phyloP scores from a whole-genome alignment of 2,888 invertebrate species.

The Villa cingulata region DNA sequence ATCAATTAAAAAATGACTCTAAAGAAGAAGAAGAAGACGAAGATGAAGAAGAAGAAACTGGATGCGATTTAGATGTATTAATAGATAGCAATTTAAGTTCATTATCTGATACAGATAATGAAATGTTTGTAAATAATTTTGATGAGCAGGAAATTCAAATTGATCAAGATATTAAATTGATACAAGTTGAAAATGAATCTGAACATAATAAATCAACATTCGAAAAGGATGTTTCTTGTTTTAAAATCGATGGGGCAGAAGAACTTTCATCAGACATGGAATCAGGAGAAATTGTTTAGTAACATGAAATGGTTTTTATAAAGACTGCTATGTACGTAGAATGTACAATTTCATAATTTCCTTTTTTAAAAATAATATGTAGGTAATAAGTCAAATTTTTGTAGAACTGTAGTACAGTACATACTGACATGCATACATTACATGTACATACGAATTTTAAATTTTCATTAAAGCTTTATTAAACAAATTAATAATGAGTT shows the following conservation, averaged over 20 bases:
- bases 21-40: background rate
- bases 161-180: background rate
- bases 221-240: slow-evolving; percentile 2
- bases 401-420: no score
- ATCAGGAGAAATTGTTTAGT: slow-evolving; percentile 23
- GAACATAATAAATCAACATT: background rate
- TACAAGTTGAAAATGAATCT: no score
- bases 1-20: background rate
- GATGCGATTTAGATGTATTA: background rate
- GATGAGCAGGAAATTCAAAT: no score
- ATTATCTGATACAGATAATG: slow-evolving; percentile 13
- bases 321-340: no score
- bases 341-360: no score
- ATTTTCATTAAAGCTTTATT: no score
- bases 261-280: slow-evolving; percentile 27
- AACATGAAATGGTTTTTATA: no score
- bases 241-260: slow-evolving; percentile 20
- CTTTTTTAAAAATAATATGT: no score
- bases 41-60: background rate
- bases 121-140: slow-evolving; percentile 3
- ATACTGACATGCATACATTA: no score
- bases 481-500: no score
- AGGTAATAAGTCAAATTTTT: no score
- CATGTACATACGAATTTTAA: no score
- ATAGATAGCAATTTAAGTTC: slow-evolving; percentile 12